Conservation (phyloP, 2,113 vertebrate genomes). For the Alligator mississippiensis region DNA sequence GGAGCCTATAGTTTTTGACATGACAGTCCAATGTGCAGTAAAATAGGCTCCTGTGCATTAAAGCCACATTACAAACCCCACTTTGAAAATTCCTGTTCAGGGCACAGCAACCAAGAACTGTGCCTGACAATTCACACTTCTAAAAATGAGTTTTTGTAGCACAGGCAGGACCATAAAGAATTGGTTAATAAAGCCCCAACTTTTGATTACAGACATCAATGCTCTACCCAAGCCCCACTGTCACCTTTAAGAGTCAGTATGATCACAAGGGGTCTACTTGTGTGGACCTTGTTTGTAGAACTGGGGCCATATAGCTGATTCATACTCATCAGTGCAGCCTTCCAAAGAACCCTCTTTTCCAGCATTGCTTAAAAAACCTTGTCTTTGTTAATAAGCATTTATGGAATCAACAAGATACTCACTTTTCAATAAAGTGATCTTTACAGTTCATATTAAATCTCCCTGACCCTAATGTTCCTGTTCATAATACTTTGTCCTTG, state of each 20-base stretch:
- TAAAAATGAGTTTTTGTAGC: not conserved
- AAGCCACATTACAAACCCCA: not conserved
- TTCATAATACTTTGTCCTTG: not conserved
- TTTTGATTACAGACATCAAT: fast-evolving
- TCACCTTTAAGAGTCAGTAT: not conserved
- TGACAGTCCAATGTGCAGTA: too few species aligned
- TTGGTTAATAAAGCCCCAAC: not conserved
- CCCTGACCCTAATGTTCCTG: not conserved
- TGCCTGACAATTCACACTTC: not conserved
- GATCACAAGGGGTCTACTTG: not conserved
- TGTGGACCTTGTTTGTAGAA: not conserved
- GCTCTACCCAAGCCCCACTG: not conserved
- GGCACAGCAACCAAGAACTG: not conserved
- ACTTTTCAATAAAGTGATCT: not conserved
- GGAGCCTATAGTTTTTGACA: too few species aligned
- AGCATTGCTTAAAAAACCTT: not conserved
- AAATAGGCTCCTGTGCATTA: too few species aligned
- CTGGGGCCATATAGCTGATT: not conserved
- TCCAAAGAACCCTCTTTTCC: not conserved
- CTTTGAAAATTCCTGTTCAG: not conserved
- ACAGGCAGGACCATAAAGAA: not conserved
- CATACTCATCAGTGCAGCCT: not conserved
- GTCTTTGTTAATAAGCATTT: not conserved
- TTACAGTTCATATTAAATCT: not conserved
- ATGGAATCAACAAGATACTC: fast-evolving